Evolutionary conservation across 2,797 vertebrate genomes (phyloP), one percentile per base, ranked within the genome.

Genomic region (Argyrosomus regius): DNA sequence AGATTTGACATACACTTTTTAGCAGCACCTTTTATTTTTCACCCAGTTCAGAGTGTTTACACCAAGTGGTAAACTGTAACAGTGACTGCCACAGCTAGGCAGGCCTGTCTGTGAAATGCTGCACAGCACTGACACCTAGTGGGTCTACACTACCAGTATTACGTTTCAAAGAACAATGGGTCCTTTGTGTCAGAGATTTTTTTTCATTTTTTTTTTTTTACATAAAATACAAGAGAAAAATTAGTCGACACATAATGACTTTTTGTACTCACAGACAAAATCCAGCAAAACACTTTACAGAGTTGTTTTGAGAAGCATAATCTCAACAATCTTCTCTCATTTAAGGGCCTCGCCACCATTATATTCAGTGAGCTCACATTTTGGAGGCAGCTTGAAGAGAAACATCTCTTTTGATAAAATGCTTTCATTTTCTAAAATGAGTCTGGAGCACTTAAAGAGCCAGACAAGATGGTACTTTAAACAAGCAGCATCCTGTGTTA

Each of bases 41-140:
- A 31, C 41, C 22, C 6, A 46, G 3, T 54, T 49, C 20, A 43
- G 26, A 20, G n/a, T 43, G 26, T 63, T 59, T 6, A 13, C 28
- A 13, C 22, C 12, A 53, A 20, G 12, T 52, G 6, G 6, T 49
- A 0, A 20, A 8, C 28, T 52, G 14, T 6, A 41, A 7, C 3
- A 20, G 5, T 28, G 3, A 54, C 41, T 26, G 18, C 11, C 4
- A 12, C 3, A 49, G 10, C 60, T 6, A 39, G 17, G 50, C 0
- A 1, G 24, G 46, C 22, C 16, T 56, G 14, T 71, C 24, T 62
- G 48, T 72, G 58, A 80, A 80, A 82, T 18, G 75, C 65, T 83
- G 75, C 70, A 16, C 57, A 82, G 49, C 67, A 78, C 83, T 90
- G 94, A 83, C 94, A 82, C 57, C 92, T 91, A 88, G 87, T 81